Conservation (phyloP, 2,113 vertebrate species). For the Lepus europaeus region DNA sequence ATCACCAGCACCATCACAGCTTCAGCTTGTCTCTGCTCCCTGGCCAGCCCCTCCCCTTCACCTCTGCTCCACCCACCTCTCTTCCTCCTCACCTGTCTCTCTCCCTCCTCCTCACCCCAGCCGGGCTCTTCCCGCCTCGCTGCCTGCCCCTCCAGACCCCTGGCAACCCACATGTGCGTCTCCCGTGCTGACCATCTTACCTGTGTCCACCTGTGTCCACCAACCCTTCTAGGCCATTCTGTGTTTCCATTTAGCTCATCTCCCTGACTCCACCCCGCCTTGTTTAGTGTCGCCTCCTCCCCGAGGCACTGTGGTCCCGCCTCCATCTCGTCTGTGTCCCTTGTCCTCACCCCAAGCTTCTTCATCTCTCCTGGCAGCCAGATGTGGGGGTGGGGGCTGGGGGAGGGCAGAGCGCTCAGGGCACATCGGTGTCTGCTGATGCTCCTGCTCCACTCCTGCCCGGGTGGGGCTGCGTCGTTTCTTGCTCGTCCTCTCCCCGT, state of each 20-base stretch:
- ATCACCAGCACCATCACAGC: conserved; percentile 70
- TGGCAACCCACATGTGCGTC: not conserved
- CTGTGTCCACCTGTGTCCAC: not conserved
- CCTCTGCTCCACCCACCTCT: not conserved
- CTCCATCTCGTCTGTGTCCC: conserved; percentile 42
- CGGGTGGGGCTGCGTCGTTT: not conserved
- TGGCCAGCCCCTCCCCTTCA: conserved; percentile 77
- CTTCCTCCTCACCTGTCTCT: too few relatives aligned
- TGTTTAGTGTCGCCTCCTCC: not conserved
- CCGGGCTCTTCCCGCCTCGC: not conserved
- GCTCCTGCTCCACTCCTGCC: not conserved
- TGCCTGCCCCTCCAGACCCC: not conserved
- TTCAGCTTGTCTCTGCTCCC: not conserved
- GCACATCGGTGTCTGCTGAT: not conserved
- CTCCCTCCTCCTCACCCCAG: too few relatives aligned
- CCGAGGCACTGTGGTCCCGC: not conserved
- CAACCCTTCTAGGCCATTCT: conserved; percentile 30
- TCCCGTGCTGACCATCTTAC: not conserved
- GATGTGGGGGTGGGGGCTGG: not conserved
- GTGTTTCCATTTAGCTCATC: conserved; percentile 31
- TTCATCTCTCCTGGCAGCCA: conserved; percentile 35
- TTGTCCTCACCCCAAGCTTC: not conserved
- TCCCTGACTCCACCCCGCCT: not conserved
- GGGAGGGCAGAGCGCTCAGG: not conserved
- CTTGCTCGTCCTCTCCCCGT: not conserved